Evolutionary conservation across 2,888 invertebrate genomes (phyloP).

Genomic region (Xestia c-nigrum): DNA sequence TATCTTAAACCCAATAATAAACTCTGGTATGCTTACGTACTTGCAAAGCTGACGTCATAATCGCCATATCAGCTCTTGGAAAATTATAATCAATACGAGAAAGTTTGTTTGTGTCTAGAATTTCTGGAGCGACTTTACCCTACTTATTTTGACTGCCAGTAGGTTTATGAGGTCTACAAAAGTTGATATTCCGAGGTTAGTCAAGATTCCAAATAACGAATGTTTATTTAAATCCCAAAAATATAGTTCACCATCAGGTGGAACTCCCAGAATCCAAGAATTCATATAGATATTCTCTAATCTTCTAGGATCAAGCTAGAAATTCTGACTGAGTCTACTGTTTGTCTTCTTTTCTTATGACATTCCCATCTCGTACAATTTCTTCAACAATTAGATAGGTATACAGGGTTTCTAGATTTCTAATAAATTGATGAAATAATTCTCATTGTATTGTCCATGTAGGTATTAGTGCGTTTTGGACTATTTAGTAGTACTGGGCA

Average conservation of each 20-base stretch:
- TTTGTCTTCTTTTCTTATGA: neutral
- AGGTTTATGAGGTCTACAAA: neutral
- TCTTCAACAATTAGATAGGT: neutral
- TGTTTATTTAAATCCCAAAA: neutral
- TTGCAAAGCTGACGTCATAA: constrained; percentile 47
- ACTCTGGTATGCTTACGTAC: constrained; percentile 44
- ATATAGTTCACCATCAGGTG: neutral
- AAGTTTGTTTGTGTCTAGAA: constrained; percentile 9
- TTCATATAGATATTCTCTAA: neutral
- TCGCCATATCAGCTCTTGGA: constrained; percentile 38
- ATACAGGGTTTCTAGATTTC: neutral
- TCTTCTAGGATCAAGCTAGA: neutral
- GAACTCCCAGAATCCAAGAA: neutral
- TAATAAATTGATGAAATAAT: constrained; percentile 6
- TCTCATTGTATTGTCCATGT: constrained; percentile 11
- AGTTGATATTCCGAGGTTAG: neutral
- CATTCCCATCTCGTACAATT: neutral
- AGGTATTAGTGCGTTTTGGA: neutral
- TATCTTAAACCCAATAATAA: constrained; percentile 62
- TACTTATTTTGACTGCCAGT: neutral
- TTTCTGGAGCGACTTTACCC: neutral
- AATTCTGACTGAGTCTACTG: neutral
- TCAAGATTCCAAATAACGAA: neutral
- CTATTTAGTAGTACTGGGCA: constrained; percentile 46
- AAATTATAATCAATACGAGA: constrained; percentile 52